Conservation (phyloP, 2,113 vertebrate genomes). For the Pimephales promelas region DNA sequence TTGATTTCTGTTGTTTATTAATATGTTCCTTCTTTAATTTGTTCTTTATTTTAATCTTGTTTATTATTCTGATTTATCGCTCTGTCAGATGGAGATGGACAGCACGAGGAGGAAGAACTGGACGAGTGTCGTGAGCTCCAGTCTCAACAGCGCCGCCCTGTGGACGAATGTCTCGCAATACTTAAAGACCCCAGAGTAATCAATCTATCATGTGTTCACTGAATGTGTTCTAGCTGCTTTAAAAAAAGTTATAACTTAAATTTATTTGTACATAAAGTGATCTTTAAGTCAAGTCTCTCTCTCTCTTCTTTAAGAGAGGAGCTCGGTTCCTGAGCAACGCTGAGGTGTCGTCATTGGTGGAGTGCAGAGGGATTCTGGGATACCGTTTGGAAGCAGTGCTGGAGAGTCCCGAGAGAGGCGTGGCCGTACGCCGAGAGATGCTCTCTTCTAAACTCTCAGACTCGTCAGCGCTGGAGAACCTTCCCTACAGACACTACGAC, state of each 20-base stretch:
- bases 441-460: conserved; percentile 83
- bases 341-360: conserved; percentile 88
- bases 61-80: too few species aligned
- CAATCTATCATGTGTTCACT: not conserved
- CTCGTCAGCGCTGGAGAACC: conserved; percentile 81
- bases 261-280: too few species aligned
- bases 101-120: conserved; percentile 42
- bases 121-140: not conserved
- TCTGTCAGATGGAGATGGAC: conserved; percentile 18
- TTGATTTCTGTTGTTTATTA: too few species aligned
- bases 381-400: conserved; percentile 91
- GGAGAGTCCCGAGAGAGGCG: conserved; percentile 92
- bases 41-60: too few species aligned
- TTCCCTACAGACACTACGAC: conserved; percentile 91
- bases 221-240: not conserved
- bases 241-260: too few species aligned
- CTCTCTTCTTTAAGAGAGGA: conserved; percentile 75
- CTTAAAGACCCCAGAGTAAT: conserved; percentile 85
- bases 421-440: conserved; percentile 89
- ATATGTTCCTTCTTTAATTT: too few species aligned
- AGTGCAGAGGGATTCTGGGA: conserved; percentile 85
- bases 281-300: too few species aligned
- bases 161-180: conserved; percentile 84
- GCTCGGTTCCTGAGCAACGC: conserved; percentile 85
- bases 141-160: conserved; percentile 74